Base-by-base conservation (phyloP, 2,113 vertebrate species). In the Cyrtonyx montezumae region DNA sequence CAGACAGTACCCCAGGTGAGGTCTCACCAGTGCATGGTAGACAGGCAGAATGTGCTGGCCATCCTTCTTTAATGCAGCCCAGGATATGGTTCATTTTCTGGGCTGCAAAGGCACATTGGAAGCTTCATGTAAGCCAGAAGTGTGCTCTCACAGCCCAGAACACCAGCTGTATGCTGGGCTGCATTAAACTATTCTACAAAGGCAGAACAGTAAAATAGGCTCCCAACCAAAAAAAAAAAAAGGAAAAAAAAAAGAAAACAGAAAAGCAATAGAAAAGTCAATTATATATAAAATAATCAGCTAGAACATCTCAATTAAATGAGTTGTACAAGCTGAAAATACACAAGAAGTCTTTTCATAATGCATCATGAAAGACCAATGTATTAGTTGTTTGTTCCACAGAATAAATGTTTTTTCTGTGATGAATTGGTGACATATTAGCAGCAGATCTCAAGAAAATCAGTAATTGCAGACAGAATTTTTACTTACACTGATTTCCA, bases 401-500 rank as follows among this genome's bases (percentile, higher is more conserved):
- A 63, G 68, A 83, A 48, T 75, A 83, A 93, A 81, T 46, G 73
- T 49, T 17, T 89, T 85, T 90, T 77, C 49, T 19, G 61, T 67
- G 40, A 85, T 79, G 79, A 84, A 91, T 86, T 70, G 66, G 28
- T 61, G 67, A 62, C 42, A 81, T 68, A 84, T 87, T 85, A 93
- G 43, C 56, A 89, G 66, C 71, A 65, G 32, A 51, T 85, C 45
- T 92, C 76, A 85, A 4, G 5, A 76, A 90, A 46, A 76, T 69
- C 62, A 69, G 67, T 62, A 79, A 58, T 65, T 58, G 55, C 63
- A 82, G 67, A 82, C 5, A 22, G 51, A 76, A 46, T 68, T 95
- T 91, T 91, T 82, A 58, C 53, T 85, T 82, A 61, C 23, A 42
- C 20, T 77, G 56, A 56, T 87, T 88, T 85, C 37, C 67, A 85